Percentiles rank a stretch among this genome's conserved stretches.
phyloP scores from a whole-genome alignment of 2,888 invertebrate species.

The Blastobasis lacticolella region DNA sequence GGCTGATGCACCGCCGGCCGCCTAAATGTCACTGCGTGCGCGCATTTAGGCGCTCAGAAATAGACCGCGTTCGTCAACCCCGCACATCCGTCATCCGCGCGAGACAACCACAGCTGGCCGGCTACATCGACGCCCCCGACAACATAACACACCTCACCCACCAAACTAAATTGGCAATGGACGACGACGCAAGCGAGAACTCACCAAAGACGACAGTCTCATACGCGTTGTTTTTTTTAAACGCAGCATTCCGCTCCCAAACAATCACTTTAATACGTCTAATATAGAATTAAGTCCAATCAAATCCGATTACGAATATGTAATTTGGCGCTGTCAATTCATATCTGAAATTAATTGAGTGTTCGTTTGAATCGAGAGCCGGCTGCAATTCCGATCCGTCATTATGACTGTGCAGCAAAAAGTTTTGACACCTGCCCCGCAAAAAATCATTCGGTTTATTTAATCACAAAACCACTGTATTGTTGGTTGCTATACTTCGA shows the following conservation, averaged over 20 bases:
- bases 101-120: slow-evolving; percentile 30
- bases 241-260: slow-evolving; percentile 21
- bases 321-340: slow-evolving; percentile 61
- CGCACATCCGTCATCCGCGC: slow-evolving; percentile 14
- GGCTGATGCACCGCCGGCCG: slow-evolving; percentile 57
- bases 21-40: slow-evolving; percentile 71
- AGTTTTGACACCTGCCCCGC: slow-evolving; percentile 43
- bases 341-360: slow-evolving; percentile 58
- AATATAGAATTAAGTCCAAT: slow-evolving; percentile 22
- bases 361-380: slow-evolving; percentile 39
- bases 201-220: no score
- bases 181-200: slow-evolving; percentile 18
- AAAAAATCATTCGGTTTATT: slow-evolving; percentile 53
- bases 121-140: slow-evolving; percentile 44
- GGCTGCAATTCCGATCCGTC: slow-evolving; percentile 53
- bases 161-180: slow-evolving; percentile 28
- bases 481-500: background rate
- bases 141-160: slow-evolving; percentile 14
- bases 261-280: slow-evolving; percentile 17
- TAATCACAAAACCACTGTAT: slow-evolving; percentile 23
- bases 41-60: slow-evolving; percentile 68
- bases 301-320: slow-evolving; percentile 28
- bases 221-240: slow-evolving; percentile 13
- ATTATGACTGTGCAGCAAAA: slow-evolving; percentile 62
- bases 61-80: slow-evolving; percentile 56